phyloP scores from a whole-genome alignment of 2,888 invertebrate genomes.

The Luperina nickerlii region DNA sequence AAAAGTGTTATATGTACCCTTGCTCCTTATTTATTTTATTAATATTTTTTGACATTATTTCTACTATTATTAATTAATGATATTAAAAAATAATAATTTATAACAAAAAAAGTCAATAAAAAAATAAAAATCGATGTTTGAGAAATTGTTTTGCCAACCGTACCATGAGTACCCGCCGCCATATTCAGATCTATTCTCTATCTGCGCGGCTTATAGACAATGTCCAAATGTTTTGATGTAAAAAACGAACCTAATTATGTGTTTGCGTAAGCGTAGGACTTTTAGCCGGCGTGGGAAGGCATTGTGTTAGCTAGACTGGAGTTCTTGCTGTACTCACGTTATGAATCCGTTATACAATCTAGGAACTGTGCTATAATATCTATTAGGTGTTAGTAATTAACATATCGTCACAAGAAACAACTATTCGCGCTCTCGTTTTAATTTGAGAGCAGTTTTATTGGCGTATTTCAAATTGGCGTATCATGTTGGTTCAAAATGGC shows the following conservation, averaged over 20 bases:
- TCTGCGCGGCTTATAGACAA: too few species aligned
- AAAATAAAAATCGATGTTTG: too few species aligned
- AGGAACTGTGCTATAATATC: slow-evolving; percentile 76
- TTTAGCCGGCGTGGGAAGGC: slow-evolving; percentile 74
- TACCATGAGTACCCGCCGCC: too few species aligned
- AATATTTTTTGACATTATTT: too few species aligned
- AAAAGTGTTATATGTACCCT: too few species aligned
- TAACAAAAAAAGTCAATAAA: too few species aligned
- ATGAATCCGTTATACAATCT: slow-evolving; percentile 81
- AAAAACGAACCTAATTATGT: slow-evolving; percentile 80
- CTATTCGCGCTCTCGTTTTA: slow-evolving; percentile 24
- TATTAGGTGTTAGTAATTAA: slow-evolving; percentile 61
- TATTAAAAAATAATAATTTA: too few species aligned
- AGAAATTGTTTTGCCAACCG: too few species aligned
- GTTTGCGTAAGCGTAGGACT: slow-evolving; percentile 82
- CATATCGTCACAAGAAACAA: slow-evolving; percentile 53
- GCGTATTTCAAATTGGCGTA: slow-evolving; percentile 35
- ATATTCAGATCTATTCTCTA: too few species aligned
- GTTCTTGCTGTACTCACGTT: slow-evolving; percentile 77
- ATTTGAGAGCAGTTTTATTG: slow-evolving; percentile 25
- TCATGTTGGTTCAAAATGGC: slow-evolving; percentile 6
- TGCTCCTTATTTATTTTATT: too few species aligned
- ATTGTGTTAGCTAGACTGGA: slow-evolving; percentile 71
- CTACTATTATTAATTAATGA: too few species aligned
- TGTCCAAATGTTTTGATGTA: slow-evolving; percentile 78